These are phyloP conservation scores for Ichneumon xanthorius DNA, from an alignment of 2,888 invertebrate genomes.

Conservation along the genomic window DNA sequence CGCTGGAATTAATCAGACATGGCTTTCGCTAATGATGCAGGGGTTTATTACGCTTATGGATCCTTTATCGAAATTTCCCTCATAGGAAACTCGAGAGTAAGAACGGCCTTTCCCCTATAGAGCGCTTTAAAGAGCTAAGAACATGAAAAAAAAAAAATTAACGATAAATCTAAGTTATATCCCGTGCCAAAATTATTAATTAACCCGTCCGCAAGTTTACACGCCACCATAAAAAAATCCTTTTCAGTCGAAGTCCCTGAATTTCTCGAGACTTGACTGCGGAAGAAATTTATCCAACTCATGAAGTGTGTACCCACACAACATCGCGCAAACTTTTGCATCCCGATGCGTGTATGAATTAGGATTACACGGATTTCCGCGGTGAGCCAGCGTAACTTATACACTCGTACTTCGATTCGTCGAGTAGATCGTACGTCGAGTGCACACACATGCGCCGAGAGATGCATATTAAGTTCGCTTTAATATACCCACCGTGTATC, in stretches of 20 bases:
- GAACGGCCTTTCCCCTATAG: too few species aligned
- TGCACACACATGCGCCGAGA: conserved; percentile 35
- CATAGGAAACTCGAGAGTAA: too few species aligned
- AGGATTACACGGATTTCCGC: conserved; percentile 61
- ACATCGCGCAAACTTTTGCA: not conserved
- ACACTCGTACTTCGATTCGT: conserved; percentile 58
- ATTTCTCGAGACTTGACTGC: conserved; percentile 6
- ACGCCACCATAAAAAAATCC: not conserved
- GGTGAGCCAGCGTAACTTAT: conserved; percentile 19
- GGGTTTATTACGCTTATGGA: too few species aligned
- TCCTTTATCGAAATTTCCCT: too few species aligned
- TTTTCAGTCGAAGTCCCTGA: not conserved
- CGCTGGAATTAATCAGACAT: too few species aligned
- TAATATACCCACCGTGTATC: conserved; percentile 57
- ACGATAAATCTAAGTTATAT: too few species aligned
- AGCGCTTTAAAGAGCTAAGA: too few species aligned
- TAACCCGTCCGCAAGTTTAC: too few species aligned
- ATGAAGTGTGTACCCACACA: not conserved
- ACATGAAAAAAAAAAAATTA: not conserved
- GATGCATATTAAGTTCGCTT: conserved; percentile 58
- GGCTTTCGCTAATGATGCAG: too few species aligned
- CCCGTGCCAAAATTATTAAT: too few species aligned
- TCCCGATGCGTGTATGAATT: conserved; percentile 58
- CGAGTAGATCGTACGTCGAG: conserved; percentile 45
- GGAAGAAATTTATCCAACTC: not conserved